These are phyloP conservation scores for Acanthosoma haemorrhoidale DNA, from an alignment of 2,888 invertebrate genomes.

Conservation along the genomic window DNA sequence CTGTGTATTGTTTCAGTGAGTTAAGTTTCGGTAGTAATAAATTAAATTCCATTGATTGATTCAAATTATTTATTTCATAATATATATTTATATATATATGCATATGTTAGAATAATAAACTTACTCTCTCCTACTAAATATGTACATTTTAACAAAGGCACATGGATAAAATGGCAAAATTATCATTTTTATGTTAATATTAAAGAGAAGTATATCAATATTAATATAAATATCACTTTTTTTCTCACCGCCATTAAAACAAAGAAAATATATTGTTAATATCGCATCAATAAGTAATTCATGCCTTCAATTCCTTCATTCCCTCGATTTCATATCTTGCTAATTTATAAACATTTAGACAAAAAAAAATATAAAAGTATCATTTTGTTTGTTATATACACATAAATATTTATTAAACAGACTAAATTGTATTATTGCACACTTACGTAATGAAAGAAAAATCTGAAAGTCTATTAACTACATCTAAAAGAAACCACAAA, in stretches of 20 bases:
- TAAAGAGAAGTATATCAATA: not conserved
- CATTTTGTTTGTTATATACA: not conserved
- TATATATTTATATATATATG: constrained; percentile 6
- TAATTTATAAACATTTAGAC: not conserved
- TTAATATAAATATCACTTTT: not conserved
- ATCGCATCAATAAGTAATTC: not conserved
- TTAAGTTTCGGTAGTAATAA: not conserved
- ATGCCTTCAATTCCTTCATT: too few relatives aligned
- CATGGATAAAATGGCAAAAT: constrained; percentile 5
- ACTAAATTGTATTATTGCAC: constrained; percentile 3
- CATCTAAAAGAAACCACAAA: not conserved
- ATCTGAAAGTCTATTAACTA: not conserved
- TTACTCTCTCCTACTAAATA: not conserved
- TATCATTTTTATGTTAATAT: not conserved
- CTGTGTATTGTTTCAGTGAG: not conserved
- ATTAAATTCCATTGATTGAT: not conserved
- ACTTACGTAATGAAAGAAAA: not conserved
- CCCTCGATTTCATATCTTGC: not conserved
- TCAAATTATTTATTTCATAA: not conserved
- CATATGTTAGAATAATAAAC: constrained; percentile 3
- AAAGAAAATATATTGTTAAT: not conserved
- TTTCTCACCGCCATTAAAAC: not conserved
- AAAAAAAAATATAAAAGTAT: not conserved
- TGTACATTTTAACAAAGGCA: constrained; percentile 3
- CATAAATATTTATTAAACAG: not conserved